Conservation (phyloP, 2,113 vertebrate genomes). For the Percina caprodes region DNA sequence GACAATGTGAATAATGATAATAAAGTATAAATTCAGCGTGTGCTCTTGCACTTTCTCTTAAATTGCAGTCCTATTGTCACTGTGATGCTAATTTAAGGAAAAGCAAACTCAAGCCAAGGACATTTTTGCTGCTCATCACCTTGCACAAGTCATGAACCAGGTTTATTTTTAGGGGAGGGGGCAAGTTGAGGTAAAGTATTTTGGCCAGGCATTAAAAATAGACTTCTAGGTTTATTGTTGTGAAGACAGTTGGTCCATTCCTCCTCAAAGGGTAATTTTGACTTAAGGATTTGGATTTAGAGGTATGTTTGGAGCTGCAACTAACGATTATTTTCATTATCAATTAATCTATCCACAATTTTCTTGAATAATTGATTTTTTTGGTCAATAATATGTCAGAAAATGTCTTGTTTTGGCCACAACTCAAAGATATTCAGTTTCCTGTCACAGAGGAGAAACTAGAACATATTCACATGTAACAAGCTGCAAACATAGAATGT, state of each 20-base stretch:
- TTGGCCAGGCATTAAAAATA: background rate
- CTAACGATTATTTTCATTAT: too few relatives aligned
- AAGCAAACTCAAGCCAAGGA: background rate
- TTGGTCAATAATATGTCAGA: too few relatives aligned
- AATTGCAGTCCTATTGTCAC: background rate
- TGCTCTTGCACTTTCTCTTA: background rate
- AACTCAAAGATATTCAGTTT: too few relatives aligned
- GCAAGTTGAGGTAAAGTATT: background rate
- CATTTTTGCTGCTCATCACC: background rate
- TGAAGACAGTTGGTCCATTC: background rate
- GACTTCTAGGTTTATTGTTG: background rate
- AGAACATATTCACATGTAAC: too few relatives aligned
- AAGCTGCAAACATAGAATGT: too few relatives aligned
- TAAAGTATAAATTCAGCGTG: slow-evolving; percentile 13
- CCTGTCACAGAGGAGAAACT: too few relatives aligned
- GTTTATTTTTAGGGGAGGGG: background rate
- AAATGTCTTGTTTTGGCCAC: too few relatives aligned
- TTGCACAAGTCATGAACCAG: background rate
- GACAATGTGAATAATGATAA: background rate
- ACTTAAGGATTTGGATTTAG: background rate
- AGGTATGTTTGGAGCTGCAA: too few relatives aligned
- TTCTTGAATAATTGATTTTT: too few relatives aligned
- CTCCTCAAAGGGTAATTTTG: background rate
- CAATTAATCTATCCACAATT: too few relatives aligned
- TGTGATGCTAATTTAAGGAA: background rate